These are phyloP conservation scores for Stegodyphus mimosarum DNA, from an alignment of 1,140 invertebrate genomes.

Conservation along the genomic window DNA sequence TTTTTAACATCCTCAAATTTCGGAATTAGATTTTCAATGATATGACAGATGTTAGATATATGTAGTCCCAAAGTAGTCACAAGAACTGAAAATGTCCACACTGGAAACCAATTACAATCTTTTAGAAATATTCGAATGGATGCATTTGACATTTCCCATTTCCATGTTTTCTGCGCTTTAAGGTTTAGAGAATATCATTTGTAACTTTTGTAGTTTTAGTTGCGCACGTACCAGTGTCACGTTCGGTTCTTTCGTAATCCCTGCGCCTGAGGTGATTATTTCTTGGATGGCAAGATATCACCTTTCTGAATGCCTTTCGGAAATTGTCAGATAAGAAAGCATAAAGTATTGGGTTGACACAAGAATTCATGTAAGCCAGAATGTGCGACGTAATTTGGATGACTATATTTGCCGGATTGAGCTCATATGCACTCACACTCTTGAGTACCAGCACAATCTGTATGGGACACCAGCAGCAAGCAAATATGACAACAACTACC, in stretches of 20 bases:
- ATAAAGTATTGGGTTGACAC: constrained; percentile 94
- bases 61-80: no score
- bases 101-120: no score
- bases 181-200: constrained; percentile 43
- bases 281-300: constrained; percentile 65
- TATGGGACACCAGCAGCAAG: constrained; percentile 94
- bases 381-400: constrained; percentile 87
- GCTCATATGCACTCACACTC: constrained; percentile 78
- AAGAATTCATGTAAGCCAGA: constrained; percentile 90
- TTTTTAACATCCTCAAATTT: no score
- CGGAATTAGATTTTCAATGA: no score
- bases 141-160: no score
- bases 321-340: constrained; percentile 90
- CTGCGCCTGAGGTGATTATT: constrained; percentile 4
- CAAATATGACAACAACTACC: constrained; percentile 95
- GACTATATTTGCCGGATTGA: constrained; percentile 74
- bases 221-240: constrained; percentile 67
- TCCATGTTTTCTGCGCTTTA: not conserved
- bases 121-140: no score
- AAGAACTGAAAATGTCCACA: no score
- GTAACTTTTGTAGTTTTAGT: constrained; percentile 55
- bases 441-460: constrained; percentile 86
- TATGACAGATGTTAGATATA: no score
- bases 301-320: constrained; percentile 82
- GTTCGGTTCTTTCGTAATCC: constrained; percentile 6